Base-by-base conservation (phyloP, 2,113 vertebrate species). In the Conger conger region DNA sequence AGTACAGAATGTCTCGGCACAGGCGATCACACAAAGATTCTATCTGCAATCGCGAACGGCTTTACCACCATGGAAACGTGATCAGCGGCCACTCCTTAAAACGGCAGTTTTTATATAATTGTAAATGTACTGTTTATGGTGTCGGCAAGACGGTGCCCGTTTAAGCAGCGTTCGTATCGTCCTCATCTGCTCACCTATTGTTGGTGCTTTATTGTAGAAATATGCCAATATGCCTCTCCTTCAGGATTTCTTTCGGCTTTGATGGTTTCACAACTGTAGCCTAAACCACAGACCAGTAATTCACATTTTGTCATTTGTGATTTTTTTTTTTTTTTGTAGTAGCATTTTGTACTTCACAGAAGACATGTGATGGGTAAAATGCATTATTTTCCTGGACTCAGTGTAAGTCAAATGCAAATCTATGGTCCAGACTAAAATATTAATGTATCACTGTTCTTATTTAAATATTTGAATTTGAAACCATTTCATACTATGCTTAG, bases 1-100 rank as follows among this genome's bases (percentile, higher is more conserved):
- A 91, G 94, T 93, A 88, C 95, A 94, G 93, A 95, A 95, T 93
- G 93, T 93, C 92, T 82, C 27, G 60, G 90, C 93, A 91, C 90
- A 89, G 88, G 87, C 90, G 88, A 87, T 83, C 90, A 88, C 91
- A 91, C 88, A 90, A 89, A 84, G 88, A 88, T 90, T 88, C 60
- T 86, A 85, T 92, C 85, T 90, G 88, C 79, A 16, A 3, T 82
- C 57, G 40, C 83, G 83, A 37, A 80, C 83, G 77, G 23, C 63
- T 50, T 38, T 82, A 81, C 78, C 54, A 76, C 78, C 86, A 82
- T 79, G 18, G 50, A 20, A 0, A n/a, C 38, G 83, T 7, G 16
- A 45, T 77, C 60, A 0, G 15, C 18, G 16, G 60, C 30, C 17
- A 2, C 87, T 89, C 81, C n/a, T 86, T 78, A 53, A 79, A 15